Evolutionary conservation across 2,797 vertebrate genomes (phyloP), one percentile per base, ranked within the genome.

Genomic region (Alosa sapidissima): DNA sequence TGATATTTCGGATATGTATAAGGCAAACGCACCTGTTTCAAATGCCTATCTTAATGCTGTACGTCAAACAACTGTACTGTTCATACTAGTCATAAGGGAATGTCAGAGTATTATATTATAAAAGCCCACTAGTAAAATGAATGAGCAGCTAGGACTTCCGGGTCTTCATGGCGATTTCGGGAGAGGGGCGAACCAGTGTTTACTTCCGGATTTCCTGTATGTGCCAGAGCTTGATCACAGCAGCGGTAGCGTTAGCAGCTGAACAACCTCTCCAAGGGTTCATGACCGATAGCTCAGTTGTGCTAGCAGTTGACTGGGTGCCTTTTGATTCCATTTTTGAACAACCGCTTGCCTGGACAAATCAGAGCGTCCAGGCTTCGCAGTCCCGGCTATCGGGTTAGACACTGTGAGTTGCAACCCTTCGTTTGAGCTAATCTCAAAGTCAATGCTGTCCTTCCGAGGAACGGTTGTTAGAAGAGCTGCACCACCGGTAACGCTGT

Each of bases 201-300:
- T 96, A 96, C 95, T 96, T 96, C 96, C 96, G 95, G 93, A 90
- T 90, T 90, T 89, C 89, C 86, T 91, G 88, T 91, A 87, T 90
- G 90, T 91, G 90, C 89, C 87, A 81, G 78, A 87, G 85, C 86
- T 87, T 84, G 89, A 87, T 87, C 87, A 87, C 72, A 87, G 86
- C 85, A 83, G 75, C 87, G 86, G 85, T 60, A 84, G 75, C 87
- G 85, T 85, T 68, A 84, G 86, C 86, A 83, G 87, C 84, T 83
- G 83, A 87, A 86, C 84, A 85, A 84, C 86, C 86, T 89, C 86
- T 84, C 84, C 83, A 16, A 83, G 88, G 87, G 84, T 88, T 89
- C 86, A 84, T 86, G 89, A 82, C 84, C 49, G 78, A 82, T 87
- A 88, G 86, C 85, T 81, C 60, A 36, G 6, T 28, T 55, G 82